A percentile compares a stretch with the other conserved stretches of the same genome.
Conservation (phyloP, 2,888 invertebrate species). For the Diabrotica balteata region DNA sequence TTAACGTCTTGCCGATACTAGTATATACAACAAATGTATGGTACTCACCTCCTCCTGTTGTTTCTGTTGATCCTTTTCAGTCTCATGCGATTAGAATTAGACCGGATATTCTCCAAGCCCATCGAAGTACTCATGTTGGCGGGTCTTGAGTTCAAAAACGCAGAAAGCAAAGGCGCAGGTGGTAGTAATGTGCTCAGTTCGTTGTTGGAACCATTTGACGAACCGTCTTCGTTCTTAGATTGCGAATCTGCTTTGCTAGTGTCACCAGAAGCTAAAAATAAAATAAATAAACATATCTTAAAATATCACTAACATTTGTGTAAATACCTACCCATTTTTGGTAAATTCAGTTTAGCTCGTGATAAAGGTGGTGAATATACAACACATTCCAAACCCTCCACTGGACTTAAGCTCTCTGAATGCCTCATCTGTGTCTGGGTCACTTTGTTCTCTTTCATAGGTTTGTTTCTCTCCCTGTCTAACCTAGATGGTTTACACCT, state of each 20-base stretch:
- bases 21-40: too few species aligned
- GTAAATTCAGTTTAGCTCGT: conserved; percentile 9
- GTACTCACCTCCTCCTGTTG: conserved; percentile 31
- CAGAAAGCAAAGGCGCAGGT: conserved; percentile 64
- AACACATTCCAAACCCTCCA: conserved; percentile 55
- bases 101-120: conserved; percentile 18
- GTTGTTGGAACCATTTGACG: conserved; percentile 68
- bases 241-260: conserved; percentile 39
- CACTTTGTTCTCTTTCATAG: conserved; percentile 45
- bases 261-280: conserved; percentile 23
- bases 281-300: not conserved
- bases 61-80: conserved; percentile 42
- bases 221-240: conserved; percentile 58
- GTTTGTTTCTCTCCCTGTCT: conserved; percentile 45
- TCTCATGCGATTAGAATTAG: conserved; percentile 43
- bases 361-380: conserved; percentile 56
- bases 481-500: conserved; percentile 49
- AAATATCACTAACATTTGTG: too few species aligned
- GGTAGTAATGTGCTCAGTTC: conserved; percentile 71
- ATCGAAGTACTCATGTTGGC: conserved; percentile 59
- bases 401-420: conserved; percentile 34
- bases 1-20: too few species aligned
- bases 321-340: conserved; percentile 7
- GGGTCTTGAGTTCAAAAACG: conserved; percentile 69
- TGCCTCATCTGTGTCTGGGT: conserved; percentile 41